Evolutionary conservation across 2,113 vertebrate genomes (phyloP).

Genomic region (Enhydra lutris): DNA sequence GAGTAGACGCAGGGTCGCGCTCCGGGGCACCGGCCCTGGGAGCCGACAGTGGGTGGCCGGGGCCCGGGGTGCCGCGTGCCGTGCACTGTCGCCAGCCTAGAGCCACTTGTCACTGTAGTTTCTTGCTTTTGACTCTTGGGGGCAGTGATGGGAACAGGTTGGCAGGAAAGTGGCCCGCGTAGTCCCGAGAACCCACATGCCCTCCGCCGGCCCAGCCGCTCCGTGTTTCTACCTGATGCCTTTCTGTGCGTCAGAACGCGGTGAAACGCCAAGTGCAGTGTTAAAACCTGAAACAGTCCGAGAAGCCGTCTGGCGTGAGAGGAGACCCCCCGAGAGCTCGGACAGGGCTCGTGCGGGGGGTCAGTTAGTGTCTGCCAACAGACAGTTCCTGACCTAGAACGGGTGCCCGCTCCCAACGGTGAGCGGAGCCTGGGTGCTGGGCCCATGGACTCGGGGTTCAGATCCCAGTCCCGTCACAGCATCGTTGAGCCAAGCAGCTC

Average conservation of each 20-base stretch:
- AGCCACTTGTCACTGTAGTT: too few species aligned
- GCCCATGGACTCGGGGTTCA: not conserved
- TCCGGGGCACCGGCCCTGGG: too few species aligned
- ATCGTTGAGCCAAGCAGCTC: not conserved
- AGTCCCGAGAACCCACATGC: accelerated
- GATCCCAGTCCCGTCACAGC: not conserved
- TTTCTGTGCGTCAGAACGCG: not conserved
- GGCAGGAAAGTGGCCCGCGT: accelerated
- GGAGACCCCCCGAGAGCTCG: not conserved
- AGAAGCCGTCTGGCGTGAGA: accelerated
- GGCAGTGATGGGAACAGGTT: too few species aligned
- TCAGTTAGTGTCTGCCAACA: too few species aligned
- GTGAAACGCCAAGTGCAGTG: not conserved
- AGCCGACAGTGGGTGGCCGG: accelerated
- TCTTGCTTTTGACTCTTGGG: not conserved
- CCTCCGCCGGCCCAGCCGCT: not conserved
- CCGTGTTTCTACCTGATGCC: not conserved
- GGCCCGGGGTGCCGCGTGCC: accelerated
- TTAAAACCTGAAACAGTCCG: accelerated
- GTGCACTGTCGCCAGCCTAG: accelerated
- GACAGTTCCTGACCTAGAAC: accelerated
- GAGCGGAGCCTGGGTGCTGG: not conserved
- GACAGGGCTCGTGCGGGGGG: not conserved
- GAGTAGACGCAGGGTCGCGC: too few species aligned
- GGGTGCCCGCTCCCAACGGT: not conserved